Percentiles rank a stretch among this genome's conserved stretches.
phyloP scores from a whole-genome alignment of 2,888 invertebrate species.

The Caradrina kadenii region DNA sequence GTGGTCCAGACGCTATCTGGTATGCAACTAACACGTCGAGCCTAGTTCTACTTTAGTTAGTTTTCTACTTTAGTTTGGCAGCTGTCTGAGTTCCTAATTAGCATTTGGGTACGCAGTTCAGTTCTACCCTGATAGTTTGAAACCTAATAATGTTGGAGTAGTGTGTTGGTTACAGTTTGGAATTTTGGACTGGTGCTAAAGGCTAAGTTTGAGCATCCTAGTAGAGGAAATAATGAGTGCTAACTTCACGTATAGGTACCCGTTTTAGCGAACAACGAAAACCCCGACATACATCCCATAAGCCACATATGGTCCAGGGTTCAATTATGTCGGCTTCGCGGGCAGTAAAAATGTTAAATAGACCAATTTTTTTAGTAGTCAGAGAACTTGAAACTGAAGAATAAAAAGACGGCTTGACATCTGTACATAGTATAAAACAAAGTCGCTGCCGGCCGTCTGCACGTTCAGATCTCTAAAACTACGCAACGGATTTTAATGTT shows the following conservation, averaged over 20 bases:
- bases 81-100: constrained; percentile 39
- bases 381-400: too few relatives aligned
- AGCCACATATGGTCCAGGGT: too few relatives aligned
- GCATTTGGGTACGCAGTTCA: constrained; percentile 25
- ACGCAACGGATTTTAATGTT: too few relatives aligned
- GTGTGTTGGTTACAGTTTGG: neutral
- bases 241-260: constrained; percentile 1
- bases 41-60: constrained; percentile 23
- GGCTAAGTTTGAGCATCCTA: neutral
- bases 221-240: neutral
- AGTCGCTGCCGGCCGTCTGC: too few relatives aligned
- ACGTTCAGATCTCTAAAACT: too few relatives aligned
- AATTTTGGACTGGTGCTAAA: neutral
- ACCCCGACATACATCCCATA: too few relatives aligned
- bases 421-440: too few relatives aligned
- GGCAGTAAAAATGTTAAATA: too few relatives aligned
- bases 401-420: too few relatives aligned
- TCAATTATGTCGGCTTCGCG: too few relatives aligned
- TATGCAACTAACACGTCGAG: constrained; percentile 10
- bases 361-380: too few relatives aligned
- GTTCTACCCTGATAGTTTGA: constrained; percentile 16
- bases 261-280: too few relatives aligned
- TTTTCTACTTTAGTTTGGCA: constrained; percentile 37
- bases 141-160: constrained; percentile 28
- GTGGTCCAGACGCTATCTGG: neutral